Evolutionary conservation across 2,888 invertebrate species (phyloP), one percentile per base, ranked within the genome.

Genomic region (Andricus curvator): DNA sequence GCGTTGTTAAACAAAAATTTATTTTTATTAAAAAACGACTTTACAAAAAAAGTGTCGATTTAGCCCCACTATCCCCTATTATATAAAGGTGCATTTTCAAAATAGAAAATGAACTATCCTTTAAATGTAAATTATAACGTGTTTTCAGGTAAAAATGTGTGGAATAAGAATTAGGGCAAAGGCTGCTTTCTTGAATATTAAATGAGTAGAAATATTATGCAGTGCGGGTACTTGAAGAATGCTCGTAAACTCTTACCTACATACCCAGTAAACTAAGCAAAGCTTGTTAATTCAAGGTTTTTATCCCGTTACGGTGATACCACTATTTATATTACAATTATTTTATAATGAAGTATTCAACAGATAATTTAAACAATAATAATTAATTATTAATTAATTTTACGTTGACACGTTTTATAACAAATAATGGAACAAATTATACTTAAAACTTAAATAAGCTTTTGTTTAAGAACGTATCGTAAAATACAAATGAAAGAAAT

Each of bases 261-360:
- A 74, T 51, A 56, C 74, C 56, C 20, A 74, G n/a, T 56, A 20
- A 70, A 20, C 74, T 33, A 56, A 37, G 29, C 6, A 74, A 56
- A 9, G n/a, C 33, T n/a, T 74, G 15, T 74, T 74, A n/a, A 74
- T 74, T 74, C 74, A 56, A 74, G 74, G 74, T 74, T 74, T 74
- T 74, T 33, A 33, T 56, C n/a, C 56, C 33, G 33, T 74, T 74
- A 56, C 33, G n/a, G n/a, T 56, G 51, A 33, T 48, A 74, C 56
- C 70, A 70, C 48, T 56, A 74, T 74, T 74, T 74, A 74, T 33
- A 5, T 20, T n/a, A 5, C n/a, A n/a, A 56, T 37, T n/a, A 70
- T 51, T 70, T 51, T 13, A 51, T 51, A n/a, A 5, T 48, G 9
- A 33, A 33, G 29, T 48, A 56, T 74, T 74, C 11, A 20, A 9